phyloP scores from a whole-genome alignment of 92 coral and sea anemone species.

The Meandrina meandrites region DNA sequence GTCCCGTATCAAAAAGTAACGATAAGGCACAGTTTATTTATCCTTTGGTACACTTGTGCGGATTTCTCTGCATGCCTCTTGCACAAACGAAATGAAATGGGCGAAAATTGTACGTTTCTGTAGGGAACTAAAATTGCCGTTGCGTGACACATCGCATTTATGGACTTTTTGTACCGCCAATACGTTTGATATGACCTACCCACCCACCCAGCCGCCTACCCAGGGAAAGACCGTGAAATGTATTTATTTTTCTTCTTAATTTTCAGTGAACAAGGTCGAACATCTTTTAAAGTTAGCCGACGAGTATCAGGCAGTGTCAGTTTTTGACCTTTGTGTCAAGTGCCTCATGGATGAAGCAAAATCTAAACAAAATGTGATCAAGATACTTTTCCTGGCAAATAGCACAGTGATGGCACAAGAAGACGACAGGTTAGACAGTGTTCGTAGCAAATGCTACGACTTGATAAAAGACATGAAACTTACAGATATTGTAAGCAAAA shows the following conservation, averaged over 20 bases:
- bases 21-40: too few species aligned
- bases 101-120: too few species aligned
- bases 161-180: too few species aligned
- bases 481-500: not conserved
- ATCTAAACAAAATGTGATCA: not conserved
- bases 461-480: conserved; percentile 16
- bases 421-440: conserved; percentile 7
- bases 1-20: too few species aligned
- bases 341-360: conserved; percentile 20
- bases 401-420: conserved; percentile 1
- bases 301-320: conserved; percentile 42
- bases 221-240: too few species aligned
- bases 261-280: conserved; percentile 34
- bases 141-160: too few species aligned
- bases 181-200: too few species aligned
- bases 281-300: conserved; percentile 52
- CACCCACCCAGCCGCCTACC: too few species aligned
- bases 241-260: not conserved
- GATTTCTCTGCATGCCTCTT: too few species aligned
- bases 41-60: too few species aligned
- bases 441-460: not conserved
- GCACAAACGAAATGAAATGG: too few species aligned
- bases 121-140: too few species aligned
- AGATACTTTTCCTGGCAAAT: conserved; percentile 28
- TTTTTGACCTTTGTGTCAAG: conserved; percentile 38